These are phyloP conservation scores for Notiomystis cincta DNA, from an alignment of 2,113 vertebrate species.

Conservation along the genomic window DNA sequence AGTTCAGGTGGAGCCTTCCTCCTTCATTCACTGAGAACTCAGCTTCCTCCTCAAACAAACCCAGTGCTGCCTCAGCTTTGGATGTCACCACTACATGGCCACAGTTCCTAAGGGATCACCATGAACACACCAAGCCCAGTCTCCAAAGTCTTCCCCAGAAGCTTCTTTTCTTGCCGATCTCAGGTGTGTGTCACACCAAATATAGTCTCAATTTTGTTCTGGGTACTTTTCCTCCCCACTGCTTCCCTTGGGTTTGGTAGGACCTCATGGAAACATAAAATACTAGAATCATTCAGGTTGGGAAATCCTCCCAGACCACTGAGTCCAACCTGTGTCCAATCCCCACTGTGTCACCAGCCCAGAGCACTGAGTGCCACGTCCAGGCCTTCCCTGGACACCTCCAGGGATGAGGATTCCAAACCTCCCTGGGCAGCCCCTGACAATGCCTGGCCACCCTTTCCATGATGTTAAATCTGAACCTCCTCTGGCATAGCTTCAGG, in stretches of 20 bases:
- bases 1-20: background rate
- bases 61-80: background rate
- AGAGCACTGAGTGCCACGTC: background rate
- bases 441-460: background rate
- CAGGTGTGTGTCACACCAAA: background rate
- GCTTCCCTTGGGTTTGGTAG: background rate
- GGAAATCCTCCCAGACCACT: background rate
- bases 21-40: background rate
- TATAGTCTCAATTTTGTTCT: background rate
- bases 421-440: background rate
- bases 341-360: background rate
- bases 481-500: background rate
- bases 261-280: background rate
- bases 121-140: background rate
- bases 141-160: background rate
- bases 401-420: background rate
- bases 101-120: background rate
- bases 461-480: background rate
- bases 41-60: background rate
- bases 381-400: background rate
- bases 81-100: background rate
- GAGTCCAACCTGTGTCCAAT: accelerated
- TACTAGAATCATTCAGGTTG: background rate
- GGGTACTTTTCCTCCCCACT: background rate
- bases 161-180: background rate